Percentiles rank a stretch among this genome's conserved stretches.
Evolutionary conservation across 2,797 vertebrate species (phyloP).

Genomic region (Acanthurus lineatus): DNA sequence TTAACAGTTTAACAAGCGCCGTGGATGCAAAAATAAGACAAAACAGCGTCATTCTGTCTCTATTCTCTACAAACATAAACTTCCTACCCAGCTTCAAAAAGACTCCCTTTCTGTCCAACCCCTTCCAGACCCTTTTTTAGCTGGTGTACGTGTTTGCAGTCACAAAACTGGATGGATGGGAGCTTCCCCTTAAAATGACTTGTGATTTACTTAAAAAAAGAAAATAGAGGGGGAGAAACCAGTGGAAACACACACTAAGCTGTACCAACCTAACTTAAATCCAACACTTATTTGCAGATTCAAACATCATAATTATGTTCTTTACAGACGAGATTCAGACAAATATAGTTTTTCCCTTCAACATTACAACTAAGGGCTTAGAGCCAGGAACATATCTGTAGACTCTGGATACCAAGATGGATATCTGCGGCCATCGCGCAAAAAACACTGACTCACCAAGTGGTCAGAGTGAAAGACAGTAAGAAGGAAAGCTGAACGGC

Average conservation of each 20-base stretch:
- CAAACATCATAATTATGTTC: conserved; percentile 18
- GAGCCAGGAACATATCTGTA: conserved; percentile 29
- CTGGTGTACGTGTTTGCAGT: conserved; percentile 58
- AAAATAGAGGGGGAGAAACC: conserved; percentile 1
- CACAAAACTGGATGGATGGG: conserved; percentile 37
- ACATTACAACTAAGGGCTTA: background rate
- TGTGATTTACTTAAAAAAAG: background rate
- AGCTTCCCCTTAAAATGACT: conserved; percentile 6
- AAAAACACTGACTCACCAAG: conserved; percentile 57
- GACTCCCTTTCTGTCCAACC: conserved; percentile 13
- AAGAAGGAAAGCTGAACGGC: conserved; percentile 35
- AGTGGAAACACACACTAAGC: conserved; percentile 19
- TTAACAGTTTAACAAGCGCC: background rate
- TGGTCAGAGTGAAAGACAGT: conserved; percentile 14
- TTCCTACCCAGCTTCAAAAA: conserved; percentile 62
- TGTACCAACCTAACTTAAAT: background rate
- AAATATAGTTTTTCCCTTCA: conserved; percentile 14
- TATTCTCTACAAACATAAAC: conserved; percentile 50
- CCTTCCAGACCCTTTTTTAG: conserved; percentile 10
- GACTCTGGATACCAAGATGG: conserved; percentile 17
- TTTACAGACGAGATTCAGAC: background rate
- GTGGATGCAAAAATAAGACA: conserved; percentile 13
- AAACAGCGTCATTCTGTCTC: conserved; percentile 21
- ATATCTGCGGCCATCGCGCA: background rate
- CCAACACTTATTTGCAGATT: conserved; percentile 5